Evolutionary conservation across 2,888 invertebrate genomes (phyloP), one percentile per base, ranked within the genome.

Genomic region (Unio delphinus): DNA sequence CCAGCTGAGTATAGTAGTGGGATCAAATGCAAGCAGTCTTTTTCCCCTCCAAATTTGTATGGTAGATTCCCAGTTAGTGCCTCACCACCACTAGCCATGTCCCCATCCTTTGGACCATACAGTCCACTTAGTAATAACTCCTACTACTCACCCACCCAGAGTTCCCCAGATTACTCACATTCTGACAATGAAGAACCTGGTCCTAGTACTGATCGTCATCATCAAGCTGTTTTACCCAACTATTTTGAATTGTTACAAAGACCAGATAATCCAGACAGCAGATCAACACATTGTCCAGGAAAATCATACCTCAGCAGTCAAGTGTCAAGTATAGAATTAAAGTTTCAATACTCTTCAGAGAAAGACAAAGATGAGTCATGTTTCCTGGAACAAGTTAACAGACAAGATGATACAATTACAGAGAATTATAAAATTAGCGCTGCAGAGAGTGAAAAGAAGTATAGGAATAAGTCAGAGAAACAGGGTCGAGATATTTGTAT

Each of bases 81-180:
- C 15, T 45, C 45, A 45, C 45, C 45, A 15, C 45, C 45, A 45
- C 45, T 55, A 23, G 55, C 58, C 0, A 28, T 55, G 26, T 65
- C 66, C 20, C 63, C 69, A 63, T 62, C 61, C n/a, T 34, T 15
- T 5, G 56, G 45, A 15, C 68, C 78, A 5, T 84, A 80, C 70
- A 87, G 87, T 75, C 87, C 87, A 20, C 57, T 88, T 1, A 86
- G 86, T 74, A 78, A 75, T 23, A 74, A 76, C 7, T 82, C 85
- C 8, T 85, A 82, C 62, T 74, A 76, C 59, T 86, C 83, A 4
- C 77, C 78, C 59, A 76, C 70, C 54, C 66, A 73, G 62, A 73
- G 79, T 57, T 78, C 80, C 20, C 73, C 74, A 30, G 68, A 75
- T 18, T 71, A 65, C 62, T 64, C 60, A 20, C 65, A 67, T 55